Conservation (phyloP, 2,888 invertebrate genomes). For the Cerastis leucographa region DNA sequence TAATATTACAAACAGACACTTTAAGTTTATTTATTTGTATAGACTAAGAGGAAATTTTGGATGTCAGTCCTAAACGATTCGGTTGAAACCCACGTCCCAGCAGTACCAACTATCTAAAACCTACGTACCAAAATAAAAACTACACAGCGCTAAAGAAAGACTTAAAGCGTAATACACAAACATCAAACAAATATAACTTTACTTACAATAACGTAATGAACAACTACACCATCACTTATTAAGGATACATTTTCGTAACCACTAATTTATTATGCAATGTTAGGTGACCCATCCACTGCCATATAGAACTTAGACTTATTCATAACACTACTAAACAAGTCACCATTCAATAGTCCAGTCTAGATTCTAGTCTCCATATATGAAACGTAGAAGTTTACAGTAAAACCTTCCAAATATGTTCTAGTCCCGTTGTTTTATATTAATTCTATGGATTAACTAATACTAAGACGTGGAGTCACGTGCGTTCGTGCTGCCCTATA, state of each 20-base stretch:
- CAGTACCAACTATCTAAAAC: no score
- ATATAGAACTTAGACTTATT: background rate
- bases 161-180: background rate
- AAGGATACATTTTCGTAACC: background rate
- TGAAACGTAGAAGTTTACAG: slow-evolving; percentile 28
- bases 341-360: background rate
- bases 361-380: slow-evolving; percentile 11
- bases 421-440: slow-evolving; percentile 48
- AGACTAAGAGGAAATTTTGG: no score
- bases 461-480: slow-evolving; percentile 42
- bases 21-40: no score
- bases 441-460: slow-evolving; percentile 54
- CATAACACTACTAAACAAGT: background rate
- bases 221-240: background rate
- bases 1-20: no score
- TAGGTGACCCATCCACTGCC: background rate
- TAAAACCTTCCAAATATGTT: slow-evolving; percentile 51
- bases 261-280: background rate
- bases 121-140: no score
- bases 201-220: background rate
- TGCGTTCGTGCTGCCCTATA: slow-evolving; percentile 29
- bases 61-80: no score
- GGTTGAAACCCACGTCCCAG: no score
- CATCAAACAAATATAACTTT: background rate
- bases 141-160: no score